A percentile compares a stretch with the other conserved stretches of the same genome.
phyloP scores from a whole-genome alignment of 2,797 vertebrate species.

The Rhinophrynus dorsalis region DNA sequence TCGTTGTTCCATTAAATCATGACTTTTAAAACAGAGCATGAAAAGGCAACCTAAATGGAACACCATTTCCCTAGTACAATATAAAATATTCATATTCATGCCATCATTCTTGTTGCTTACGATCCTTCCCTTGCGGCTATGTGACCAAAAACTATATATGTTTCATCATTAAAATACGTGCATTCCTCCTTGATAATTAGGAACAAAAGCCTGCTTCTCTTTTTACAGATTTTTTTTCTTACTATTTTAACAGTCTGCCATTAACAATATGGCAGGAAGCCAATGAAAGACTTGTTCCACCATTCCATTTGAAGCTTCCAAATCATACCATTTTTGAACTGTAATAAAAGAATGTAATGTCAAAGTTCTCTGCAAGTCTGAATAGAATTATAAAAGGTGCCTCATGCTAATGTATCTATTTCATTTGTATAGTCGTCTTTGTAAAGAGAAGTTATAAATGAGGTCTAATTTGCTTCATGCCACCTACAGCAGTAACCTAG shows the following conservation, averaged over 20 bases:
- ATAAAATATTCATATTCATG: not conserved
- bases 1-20: no score
- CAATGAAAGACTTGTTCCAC: slow-evolving; percentile 13
- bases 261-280: slow-evolving; percentile 37
- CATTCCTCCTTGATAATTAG: slow-evolving; percentile 22
- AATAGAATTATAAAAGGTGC: slow-evolving; percentile 42
- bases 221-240: slow-evolving; percentile 21
- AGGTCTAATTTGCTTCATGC: slow-evolving; percentile 38
- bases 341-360: slow-evolving; percentile 38
- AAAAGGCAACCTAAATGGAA: not conserved
- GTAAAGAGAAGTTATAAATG: slow-evolving; percentile 38
- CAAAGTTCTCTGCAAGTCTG: slow-evolving; percentile 32
- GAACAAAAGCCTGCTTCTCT: not conserved
- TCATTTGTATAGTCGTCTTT: slow-evolving; percentile 36
- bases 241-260: slow-evolving; percentile 13
- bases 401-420: slow-evolving; percentile 43
- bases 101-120: not conserved
- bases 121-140: not conserved
- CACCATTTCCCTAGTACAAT: not conserved
- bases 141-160: not conserved
- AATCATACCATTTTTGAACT: slow-evolving; percentile 33
- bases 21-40: no score
- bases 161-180: not conserved
- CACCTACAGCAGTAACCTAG: slow-evolving; percentile 29
- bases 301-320: slow-evolving; percentile 31